phyloP scores from a whole-genome alignment of 2,113 vertebrate genomes.

The Odocoileus hemionus region DNA sequence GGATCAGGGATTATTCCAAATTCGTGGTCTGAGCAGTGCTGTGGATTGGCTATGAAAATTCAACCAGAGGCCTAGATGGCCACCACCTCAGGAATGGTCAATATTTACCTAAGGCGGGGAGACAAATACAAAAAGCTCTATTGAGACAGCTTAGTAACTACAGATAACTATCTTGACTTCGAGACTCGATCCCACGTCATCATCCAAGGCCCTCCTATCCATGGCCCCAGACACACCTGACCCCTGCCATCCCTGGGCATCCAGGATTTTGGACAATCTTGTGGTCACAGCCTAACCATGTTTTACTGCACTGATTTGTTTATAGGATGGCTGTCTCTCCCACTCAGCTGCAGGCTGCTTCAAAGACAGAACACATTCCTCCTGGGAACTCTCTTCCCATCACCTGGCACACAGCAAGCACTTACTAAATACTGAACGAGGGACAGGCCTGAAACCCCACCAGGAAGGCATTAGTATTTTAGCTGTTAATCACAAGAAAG shows the following conservation, averaged over 20 bases:
- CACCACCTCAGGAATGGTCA: neutral
- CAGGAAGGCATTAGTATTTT: neutral
- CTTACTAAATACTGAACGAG: neutral
- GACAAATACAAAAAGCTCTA: neutral
- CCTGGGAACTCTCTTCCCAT: neutral
- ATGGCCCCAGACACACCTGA: no score
- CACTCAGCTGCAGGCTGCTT: neutral
- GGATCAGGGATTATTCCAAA: neutral
- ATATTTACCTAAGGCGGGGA: neutral
- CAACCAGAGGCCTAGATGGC: neutral
- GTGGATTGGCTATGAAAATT: neutral
- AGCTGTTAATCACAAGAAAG: neutral
- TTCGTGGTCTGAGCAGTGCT: neutral
- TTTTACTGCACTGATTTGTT: neutral
- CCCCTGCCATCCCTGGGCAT: no score
- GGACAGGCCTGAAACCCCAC: neutral
- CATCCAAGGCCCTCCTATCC: neutral
- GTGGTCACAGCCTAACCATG: neutral
- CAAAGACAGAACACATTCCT: neutral
- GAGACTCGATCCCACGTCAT: neutral
- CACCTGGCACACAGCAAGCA: neutral
- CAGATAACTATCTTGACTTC: neutral
- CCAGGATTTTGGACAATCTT: neutral
- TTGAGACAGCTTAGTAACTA: neutral
- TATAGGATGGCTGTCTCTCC: neutral